A percentile compares a stretch with the other conserved stretches of the same genome.
Evolutionary conservation across 2,113 vertebrate genomes (phyloP).

Genomic region (Periophthalmus modestus): DNA sequence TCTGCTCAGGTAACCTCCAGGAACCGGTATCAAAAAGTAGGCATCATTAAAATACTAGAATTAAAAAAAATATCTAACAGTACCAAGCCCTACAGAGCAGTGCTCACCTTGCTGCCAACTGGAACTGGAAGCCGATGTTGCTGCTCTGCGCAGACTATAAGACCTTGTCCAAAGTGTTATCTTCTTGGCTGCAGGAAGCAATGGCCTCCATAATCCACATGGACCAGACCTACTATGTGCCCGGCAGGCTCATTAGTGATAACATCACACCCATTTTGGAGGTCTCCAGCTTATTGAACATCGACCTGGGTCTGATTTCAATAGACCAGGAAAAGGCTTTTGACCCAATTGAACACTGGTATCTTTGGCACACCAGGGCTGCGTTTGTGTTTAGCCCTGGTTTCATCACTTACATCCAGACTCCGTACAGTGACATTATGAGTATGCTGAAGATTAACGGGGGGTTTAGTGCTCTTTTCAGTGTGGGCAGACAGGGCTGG

Average conservation of each 20-base stretch:
- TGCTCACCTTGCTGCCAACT: not conserved
- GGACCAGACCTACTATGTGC: not conserved
- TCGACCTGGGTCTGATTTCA: not conserved
- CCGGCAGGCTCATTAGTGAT: not conserved
- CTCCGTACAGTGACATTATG: too few species aligned
- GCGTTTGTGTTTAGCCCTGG: too few species aligned
- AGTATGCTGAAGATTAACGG: too few species aligned
- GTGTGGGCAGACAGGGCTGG: too few species aligned
- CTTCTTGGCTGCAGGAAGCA: not conserved
- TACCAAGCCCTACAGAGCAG: too few species aligned
- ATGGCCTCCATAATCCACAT: not conserved
- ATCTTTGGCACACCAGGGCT: too few species aligned
- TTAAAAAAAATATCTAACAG: too few species aligned
- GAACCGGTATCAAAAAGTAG: too few species aligned
- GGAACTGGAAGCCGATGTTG: not conserved
- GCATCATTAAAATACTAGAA: too few species aligned
- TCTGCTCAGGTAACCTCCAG: too few species aligned
- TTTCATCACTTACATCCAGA: too few species aligned
- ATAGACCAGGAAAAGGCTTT: not conserved
- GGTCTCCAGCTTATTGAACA: not conserved
- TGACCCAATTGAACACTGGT: not conserved
- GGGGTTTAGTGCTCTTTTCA: too few species aligned
- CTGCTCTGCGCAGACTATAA: not conserved
- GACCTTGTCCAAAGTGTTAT: not conserved
- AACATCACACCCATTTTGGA: not conserved